Percentiles rank a stretch among this genome's conserved stretches.
phyloP scores from a whole-genome alignment of 2,888 invertebrate genomes.

The Drosophila cyrtoloma region DNA sequence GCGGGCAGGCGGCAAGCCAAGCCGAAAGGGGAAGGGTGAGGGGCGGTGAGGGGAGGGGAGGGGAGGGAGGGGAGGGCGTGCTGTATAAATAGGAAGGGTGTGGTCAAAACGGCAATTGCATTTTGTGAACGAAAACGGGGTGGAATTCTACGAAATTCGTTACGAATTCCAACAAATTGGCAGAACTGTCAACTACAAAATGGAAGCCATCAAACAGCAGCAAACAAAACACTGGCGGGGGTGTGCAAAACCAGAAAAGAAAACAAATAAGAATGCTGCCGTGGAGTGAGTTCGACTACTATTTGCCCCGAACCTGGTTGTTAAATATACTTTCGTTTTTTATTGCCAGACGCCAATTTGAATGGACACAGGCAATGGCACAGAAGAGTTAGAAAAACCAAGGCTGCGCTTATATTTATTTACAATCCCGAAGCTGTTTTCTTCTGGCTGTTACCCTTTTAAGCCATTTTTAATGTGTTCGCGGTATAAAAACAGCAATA shows the following conservation, averaged over 20 bases:
- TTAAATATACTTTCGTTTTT: background rate
- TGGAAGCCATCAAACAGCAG: slow-evolving; percentile 41
- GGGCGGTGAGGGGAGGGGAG: too few relatives aligned
- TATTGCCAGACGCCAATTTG: too few relatives aligned
- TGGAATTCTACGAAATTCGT: slow-evolving; percentile 52
- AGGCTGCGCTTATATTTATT: background rate
- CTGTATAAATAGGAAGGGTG: slow-evolving; percentile 54
- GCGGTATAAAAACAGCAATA: background rate
- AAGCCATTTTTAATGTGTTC: background rate
- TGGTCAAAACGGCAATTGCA: slow-evolving; percentile 61
- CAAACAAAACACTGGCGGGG: background rate
- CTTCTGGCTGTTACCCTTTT: background rate
- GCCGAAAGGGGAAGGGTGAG: background rate
- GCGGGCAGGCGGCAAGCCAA: slow-evolving; percentile 11
- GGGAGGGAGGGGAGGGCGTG: slow-evolving; percentile 26
- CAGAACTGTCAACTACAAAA: slow-evolving; percentile 42
- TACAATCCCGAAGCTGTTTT: background rate
- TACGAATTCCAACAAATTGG: slow-evolving; percentile 47
- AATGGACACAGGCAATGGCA: too few relatives aligned
- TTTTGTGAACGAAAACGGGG: slow-evolving; percentile 38
- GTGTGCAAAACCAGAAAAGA: slow-evolving; percentile 2
- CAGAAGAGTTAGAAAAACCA: background rate
- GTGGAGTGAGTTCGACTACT: background rate
- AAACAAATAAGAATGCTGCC: background rate
- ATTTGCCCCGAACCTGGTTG: background rate